Evolutionary conservation across 2,888 invertebrate species (phyloP).

Genomic region (Listrodromus nycthemerus): DNA sequence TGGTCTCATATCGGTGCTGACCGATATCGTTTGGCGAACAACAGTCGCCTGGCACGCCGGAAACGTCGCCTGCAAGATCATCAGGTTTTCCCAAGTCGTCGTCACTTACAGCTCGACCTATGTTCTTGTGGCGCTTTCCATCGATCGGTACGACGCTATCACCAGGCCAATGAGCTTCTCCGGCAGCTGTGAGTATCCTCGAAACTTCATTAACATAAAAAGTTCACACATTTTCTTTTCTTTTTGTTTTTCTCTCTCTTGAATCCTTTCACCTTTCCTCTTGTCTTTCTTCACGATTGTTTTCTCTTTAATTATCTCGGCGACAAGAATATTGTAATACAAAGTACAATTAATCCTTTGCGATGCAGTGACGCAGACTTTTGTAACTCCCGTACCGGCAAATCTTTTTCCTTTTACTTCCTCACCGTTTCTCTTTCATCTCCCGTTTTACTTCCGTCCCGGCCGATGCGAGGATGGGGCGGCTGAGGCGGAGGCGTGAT

Average conservation of each 20-base stretch:
- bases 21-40: slow-evolving; percentile 95
- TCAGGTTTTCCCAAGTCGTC: slow-evolving; percentile 92
- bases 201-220: not conserved
- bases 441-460: no score
- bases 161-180: slow-evolving; percentile 98
- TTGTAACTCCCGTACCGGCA: not conserved
- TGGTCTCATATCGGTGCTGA: slow-evolving; percentile 94
- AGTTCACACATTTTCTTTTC: not conserved
- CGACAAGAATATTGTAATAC: no score
- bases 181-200: slow-evolving; percentile 93
- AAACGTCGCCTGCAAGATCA: slow-evolving; percentile 94
- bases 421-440: not conserved
- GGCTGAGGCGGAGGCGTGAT: no score
- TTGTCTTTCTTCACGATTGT: no score
- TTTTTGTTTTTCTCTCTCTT: not conserved
- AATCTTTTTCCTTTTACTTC: not conserved
- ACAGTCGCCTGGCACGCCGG: slow-evolving; percentile 96
- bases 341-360: not conserved
- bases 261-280: not conserved
- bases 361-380: not conserved
- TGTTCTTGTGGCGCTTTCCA: slow-evolving; percentile 95
- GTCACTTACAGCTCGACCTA: slow-evolving; percentile 97
- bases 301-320: no score
- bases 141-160: slow-evolving; percentile 97
- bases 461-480: no score